Base-by-base conservation (phyloP, 1,140 invertebrate species). In the Saccostrea glomerata region DNA sequence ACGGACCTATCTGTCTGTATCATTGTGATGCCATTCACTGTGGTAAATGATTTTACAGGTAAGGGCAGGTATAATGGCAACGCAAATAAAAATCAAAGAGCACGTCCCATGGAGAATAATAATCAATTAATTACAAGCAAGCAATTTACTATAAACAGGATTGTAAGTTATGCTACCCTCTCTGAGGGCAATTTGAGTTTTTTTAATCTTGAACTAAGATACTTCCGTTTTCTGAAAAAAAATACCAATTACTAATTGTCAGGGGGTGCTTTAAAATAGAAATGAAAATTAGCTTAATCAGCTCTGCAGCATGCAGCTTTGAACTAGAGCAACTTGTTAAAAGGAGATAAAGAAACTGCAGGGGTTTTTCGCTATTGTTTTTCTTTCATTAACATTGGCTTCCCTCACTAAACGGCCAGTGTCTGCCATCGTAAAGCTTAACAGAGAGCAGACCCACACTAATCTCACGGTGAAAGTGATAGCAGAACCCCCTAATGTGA, bases 1-100 rank as follows among this genome's bases (percentile, higher is more conserved):
- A 98, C 98, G 82, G 98, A 99, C 95, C 97, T 99, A 91, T 97
- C 99, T 92, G 98, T 99, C 40, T 96, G 97, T 5, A 89, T 94
- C 82, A 95, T 97, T 17, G 96, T 98, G 12, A 97, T 98, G 93
- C 96, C 97, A 12, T 97, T 98, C 86, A 95, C 95, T 47, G 95
- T 96, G n/a, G 94, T 94, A 30, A 95, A 96, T 91, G 95, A 96
- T 88, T 92, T 96, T 58, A 93, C 95, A 88, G 95, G 94, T 90
- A 98, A 99, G 93, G 58, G 58, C 58, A 63, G 20, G 9, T 60
- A 58, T 11, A 4, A 58, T 13, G 15, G 11, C 11, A 58, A 11
- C 7, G 6, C n/a, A 0, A n/a, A 63, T 5, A 3, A 63, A 63
- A 60, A 63, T 63, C 15, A 63, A n/a, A 20, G 15, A 63, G 58